Evolutionary conservation across 2,797 vertebrate species (phyloP), one percentile per base, ranked within the genome.

Genomic region (Leucoraja ocellata): DNA sequence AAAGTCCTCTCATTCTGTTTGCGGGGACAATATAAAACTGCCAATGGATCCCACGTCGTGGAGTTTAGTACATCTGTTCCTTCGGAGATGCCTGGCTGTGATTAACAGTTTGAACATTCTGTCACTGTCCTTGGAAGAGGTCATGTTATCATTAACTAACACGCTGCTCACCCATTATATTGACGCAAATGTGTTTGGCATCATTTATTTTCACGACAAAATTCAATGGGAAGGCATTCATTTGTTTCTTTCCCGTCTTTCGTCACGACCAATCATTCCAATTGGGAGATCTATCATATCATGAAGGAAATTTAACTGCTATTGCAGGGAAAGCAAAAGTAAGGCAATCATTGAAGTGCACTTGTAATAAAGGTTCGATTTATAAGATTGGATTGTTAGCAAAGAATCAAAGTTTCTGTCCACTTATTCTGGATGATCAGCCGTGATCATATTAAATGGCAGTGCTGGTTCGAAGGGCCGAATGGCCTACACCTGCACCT

Each of bases 51-150:
- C 90, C 1, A 8, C 14, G 39, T 58, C 90, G 71, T 76, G 23
- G 23, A 54, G 71, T 76, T 76, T 39, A 74, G 90, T 74, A 76
- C 90, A 54, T 92, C 90, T 76, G 90, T 76, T 92, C 39, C 25
- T 76, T 92, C 23, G 10, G 71, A 58, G 46, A 46, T 25, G 90
- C 36, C 63, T 18, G 68, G 9, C 68, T 7, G 68, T 76, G 71
- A 74, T 92, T 92, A 54, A 76, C 36, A 6, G 71, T 92, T 7
- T 76, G 90, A 76, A 74, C 71, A 58, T 74, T 54, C 39, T 76
- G 39, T 23, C 10, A 28, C 68, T 74, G 90, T 76, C 73, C 90
- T 92, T 92, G 90, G 4, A 11, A 58, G 90, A 92, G 90, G 90
- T 76, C 71, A 92, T n/a, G 3, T 58, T 92, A 71, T 76, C 71